Percentiles rank a stretch among this genome's conserved stretches.
Conservation (phyloP, 2,888 invertebrate genomes). For the Podabrus alpinus region DNA sequence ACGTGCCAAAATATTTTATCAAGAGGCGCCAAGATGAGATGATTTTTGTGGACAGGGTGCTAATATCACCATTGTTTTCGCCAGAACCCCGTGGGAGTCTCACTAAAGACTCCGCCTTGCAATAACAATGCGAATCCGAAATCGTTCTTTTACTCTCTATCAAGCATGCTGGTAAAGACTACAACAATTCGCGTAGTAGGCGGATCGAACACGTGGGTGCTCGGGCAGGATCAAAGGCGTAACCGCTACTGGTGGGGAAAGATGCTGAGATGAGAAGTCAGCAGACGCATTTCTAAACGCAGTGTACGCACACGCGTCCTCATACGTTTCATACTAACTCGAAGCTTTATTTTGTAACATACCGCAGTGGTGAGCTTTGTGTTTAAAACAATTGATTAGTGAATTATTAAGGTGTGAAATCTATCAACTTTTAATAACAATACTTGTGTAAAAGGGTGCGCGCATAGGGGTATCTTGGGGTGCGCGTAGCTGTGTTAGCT, state of each 20-base stretch:
- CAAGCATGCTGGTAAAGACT: slow-evolving; percentile 41
- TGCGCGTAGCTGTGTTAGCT: slow-evolving; percentile 44
- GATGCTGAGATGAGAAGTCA: slow-evolving; percentile 44
- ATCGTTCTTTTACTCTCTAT: slow-evolving; percentile 48
- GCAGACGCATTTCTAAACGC: slow-evolving; percentile 56
- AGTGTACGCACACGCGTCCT: slow-evolving; percentile 51
- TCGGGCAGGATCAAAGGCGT: slow-evolving; percentile 49
- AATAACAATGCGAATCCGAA: slow-evolving; percentile 55
- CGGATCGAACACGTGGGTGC: slow-evolving; percentile 53
- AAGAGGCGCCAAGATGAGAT: slow-evolving; percentile 12
- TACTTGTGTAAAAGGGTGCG: slow-evolving; percentile 46
- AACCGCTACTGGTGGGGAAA: slow-evolving; percentile 44
- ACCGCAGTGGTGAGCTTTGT: slow-evolving; percentile 16
- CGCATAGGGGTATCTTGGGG: slow-evolving; percentile 37
- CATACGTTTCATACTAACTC: slow-evolving; percentile 33
- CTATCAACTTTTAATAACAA: slow-evolving; percentile 46
- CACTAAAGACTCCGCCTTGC: slow-evolving; percentile 40
- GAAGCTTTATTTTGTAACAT: slow-evolving; percentile 17
- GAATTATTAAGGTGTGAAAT: slow-evolving; percentile 39
- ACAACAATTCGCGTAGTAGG: slow-evolving; percentile 53
- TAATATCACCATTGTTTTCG: slow-evolving; percentile 46
- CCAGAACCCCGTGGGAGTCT: slow-evolving; percentile 45
- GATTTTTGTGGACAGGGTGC: slow-evolving; percentile 17
- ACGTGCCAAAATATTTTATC: slow-evolving; percentile 21
- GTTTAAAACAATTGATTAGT: slow-evolving; percentile 20